A percentile compares a stretch with the other conserved stretches of the same genome.
These are phyloP conservation scores for Agelastica alni DNA, from an alignment of 2,888 invertebrate species.

Conservation along the genomic window DNA sequence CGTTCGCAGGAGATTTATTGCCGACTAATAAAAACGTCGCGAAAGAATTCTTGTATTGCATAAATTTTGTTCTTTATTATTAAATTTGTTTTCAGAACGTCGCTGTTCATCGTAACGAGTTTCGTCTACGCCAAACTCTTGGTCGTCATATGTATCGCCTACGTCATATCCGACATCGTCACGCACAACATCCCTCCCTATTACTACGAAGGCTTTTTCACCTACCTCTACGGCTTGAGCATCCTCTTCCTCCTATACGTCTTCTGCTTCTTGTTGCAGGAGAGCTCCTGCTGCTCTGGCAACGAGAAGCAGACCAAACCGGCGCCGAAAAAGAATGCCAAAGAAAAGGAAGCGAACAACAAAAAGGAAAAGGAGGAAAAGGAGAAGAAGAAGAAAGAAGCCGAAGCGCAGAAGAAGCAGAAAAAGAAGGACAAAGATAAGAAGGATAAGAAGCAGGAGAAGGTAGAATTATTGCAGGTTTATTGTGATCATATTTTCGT, in stretches of 20 bases:
- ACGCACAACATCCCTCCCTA: slow-evolving; percentile 89
- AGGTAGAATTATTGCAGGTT: slow-evolving; percentile 56
- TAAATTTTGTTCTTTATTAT: no score
- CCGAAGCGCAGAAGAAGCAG: slow-evolving; percentile 58
- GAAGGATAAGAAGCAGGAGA: slow-evolving; percentile 55
- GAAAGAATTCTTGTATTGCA: no score
- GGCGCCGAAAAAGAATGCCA: slow-evolving; percentile 58
- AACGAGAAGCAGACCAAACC: slow-evolving; percentile 59
- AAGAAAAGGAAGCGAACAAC: slow-evolving; percentile 55
- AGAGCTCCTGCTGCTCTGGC: slow-evolving; percentile 82
- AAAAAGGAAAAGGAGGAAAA: slow-evolving; percentile 63
- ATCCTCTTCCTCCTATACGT: slow-evolving; percentile 92
- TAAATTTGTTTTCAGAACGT: no score
- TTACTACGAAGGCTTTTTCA: slow-evolving; percentile 95
- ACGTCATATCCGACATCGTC: slow-evolving; percentile 93
- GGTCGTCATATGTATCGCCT: slow-evolving; percentile 91
- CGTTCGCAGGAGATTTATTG: no score
- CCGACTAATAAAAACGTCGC: no score
- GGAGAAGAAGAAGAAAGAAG: slow-evolving; percentile 57
- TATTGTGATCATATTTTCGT: background rate
- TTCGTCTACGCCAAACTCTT: slow-evolving; percentile 94
- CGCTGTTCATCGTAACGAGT: slow-evolving; percentile 93
- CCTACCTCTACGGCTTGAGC: slow-evolving; percentile 90
- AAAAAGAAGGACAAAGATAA: slow-evolving; percentile 58
- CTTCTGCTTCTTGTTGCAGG: slow-evolving; percentile 92